Percentiles rank a stretch among this genome's conserved stretches.
These are phyloP conservation scores for Ardeotis arabs DNA, from an alignment of 2,113 vertebrate species.

Conservation along the genomic window DNA sequence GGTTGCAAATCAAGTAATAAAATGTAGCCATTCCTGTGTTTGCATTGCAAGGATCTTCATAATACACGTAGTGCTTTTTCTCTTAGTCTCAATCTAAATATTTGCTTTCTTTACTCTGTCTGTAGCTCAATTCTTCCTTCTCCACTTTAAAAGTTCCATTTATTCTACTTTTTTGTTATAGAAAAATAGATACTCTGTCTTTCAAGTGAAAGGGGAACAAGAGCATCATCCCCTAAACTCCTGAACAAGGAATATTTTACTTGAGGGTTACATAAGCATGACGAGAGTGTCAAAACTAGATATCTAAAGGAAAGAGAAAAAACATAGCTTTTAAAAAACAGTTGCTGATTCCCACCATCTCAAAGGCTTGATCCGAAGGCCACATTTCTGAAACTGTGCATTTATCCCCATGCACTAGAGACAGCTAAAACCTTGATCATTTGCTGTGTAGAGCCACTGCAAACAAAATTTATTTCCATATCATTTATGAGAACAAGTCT, in stretches of 20 bases:
- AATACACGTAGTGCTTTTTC: not conserved
- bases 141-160: not conserved
- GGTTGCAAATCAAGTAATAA: not conserved
- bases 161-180: not conserved
- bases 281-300: not conserved
- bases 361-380: not conserved
- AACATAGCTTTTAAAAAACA: not conserved
- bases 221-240: not conserved
- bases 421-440: not conserved
- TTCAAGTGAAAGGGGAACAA: not conserved
- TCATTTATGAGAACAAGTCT: not conserved
- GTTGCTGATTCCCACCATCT: not conserved
- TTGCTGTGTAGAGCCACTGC: not conserved
- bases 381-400: not conserved
- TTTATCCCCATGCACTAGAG: not conserved
- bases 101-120: not conserved
- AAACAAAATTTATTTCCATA: slow-evolving; percentile 19
- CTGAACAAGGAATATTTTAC: slow-evolving; percentile 26
- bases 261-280: slow-evolving; percentile 30
- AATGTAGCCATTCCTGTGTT: not conserved
- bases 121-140: not conserved
- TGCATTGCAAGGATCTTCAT: not conserved
- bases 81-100: not conserved
- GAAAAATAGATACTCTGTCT: not conserved
- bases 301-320: not conserved